Evolutionary conservation across 1,140 invertebrate genomes (phyloP).

Genomic region (Lucilia sericata): DNA sequence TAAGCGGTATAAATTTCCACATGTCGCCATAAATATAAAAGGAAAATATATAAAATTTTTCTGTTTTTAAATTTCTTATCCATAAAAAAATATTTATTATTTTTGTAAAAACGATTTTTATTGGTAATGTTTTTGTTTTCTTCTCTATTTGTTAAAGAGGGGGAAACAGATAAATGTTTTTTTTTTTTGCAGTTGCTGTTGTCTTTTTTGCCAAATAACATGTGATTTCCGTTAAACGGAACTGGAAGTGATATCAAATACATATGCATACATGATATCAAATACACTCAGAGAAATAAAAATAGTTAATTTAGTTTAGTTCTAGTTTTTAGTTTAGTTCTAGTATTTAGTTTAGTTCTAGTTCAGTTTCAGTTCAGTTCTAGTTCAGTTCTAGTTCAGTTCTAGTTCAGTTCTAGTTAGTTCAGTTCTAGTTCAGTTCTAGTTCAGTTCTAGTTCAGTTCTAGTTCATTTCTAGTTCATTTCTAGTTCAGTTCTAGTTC

Average conservation of each 20-base stretch:
- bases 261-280: background rate
- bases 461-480: too few species aligned
- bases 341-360: too few species aligned
- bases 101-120: background rate
- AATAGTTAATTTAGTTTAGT: background rate
- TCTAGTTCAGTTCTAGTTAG: too few species aligned
- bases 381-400: too few species aligned
- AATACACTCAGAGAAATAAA: background rate
- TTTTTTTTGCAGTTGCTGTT: too few species aligned
- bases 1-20: background rate
- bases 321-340: too few species aligned
- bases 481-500: too few species aligned
- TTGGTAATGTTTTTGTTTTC: background rate
- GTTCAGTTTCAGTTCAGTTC: too few species aligned
- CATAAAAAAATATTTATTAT: background rate
- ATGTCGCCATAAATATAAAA: background rate
- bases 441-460: too few species aligned
- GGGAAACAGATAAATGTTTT: background rate
- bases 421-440: too few species aligned
- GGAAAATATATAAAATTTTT: too few species aligned
- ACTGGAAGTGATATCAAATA: background rate
- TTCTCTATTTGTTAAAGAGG: background rate
- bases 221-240: constrained; percentile 8
- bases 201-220: background rate
- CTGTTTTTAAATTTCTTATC: too few species aligned